phyloP scores from a whole-genome alignment of 2,113 vertebrate species.

The Bos taurus region ARS-UCD2.0 NC_037328.1:126303001-126303500 shows the following conservation, averaged over 20 bases:
- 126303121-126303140: conserved; percentile 27
- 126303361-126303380: background rate
- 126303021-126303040: background rate
- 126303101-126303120: background rate
- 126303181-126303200: conserved; percentile 6
- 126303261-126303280: conserved; percentile 29
- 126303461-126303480: background rate
- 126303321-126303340: conserved; percentile 16
- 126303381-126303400: background rate
- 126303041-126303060: background rate
- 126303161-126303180: background rate
- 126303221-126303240: background rate
- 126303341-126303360: conserved; percentile 3
- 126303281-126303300: background rate
- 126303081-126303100: background rate
- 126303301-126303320: conserved; percentile 27
- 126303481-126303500: background rate
- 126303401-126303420: background rate
- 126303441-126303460: background rate
- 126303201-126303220: conserved; percentile 28
- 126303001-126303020: background rate
- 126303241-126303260: conserved; percentile 17
- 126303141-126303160: background rate
- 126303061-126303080: background rate
- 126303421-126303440: background rate